Conservation (phyloP, 2,888 invertebrate genomes). For the Hyposoter didymator region DNA sequence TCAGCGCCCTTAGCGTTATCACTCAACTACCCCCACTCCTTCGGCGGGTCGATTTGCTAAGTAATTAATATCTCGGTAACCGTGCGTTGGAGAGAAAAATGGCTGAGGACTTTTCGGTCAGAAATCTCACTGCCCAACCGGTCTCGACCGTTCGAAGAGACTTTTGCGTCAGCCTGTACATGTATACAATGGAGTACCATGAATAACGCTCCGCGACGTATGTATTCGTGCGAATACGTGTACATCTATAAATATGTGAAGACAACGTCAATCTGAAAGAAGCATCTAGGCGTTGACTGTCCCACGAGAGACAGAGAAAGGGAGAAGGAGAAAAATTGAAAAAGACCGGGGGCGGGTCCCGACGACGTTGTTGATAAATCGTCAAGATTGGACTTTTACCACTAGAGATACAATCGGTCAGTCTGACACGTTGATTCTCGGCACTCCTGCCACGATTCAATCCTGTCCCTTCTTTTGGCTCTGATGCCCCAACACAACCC, state of each 20-base stretch:
- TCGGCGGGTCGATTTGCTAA: neutral
- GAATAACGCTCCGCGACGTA: neutral
- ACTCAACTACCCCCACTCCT: neutral
- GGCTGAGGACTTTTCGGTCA: neutral
- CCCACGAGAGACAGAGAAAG: slow-evolving; percentile 43
- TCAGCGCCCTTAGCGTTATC: neutral
- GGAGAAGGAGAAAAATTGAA: slow-evolving; percentile 48
- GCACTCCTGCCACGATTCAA: slow-evolving; percentile 76
- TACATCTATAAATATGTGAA: slow-evolving; percentile 67
- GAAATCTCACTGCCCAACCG: neutral
- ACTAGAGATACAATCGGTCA: slow-evolving; percentile 78
- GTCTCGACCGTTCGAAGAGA: neutral
- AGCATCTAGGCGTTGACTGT: slow-evolving; percentile 68
- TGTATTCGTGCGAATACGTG: neutral
- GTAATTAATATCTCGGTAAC: neutral
- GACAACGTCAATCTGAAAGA: slow-evolving; percentile 81
- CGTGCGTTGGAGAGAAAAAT: neutral
- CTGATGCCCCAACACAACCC: slow-evolving; percentile 11
- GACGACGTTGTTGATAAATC: slow-evolving; percentile 80
- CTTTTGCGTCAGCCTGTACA: neutral
- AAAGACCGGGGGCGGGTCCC: slow-evolving; percentile 70
- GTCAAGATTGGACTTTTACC: slow-evolving; percentile 78
- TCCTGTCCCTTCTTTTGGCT: slow-evolving; percentile 73
- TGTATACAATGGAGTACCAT: neutral
- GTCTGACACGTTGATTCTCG: slow-evolving; percentile 67